Evolutionary conservation across 2,797 vertebrate genomes (phyloP), one percentile per base, ranked within the genome.

Genomic region (Bradypodion ventrale): DNA sequence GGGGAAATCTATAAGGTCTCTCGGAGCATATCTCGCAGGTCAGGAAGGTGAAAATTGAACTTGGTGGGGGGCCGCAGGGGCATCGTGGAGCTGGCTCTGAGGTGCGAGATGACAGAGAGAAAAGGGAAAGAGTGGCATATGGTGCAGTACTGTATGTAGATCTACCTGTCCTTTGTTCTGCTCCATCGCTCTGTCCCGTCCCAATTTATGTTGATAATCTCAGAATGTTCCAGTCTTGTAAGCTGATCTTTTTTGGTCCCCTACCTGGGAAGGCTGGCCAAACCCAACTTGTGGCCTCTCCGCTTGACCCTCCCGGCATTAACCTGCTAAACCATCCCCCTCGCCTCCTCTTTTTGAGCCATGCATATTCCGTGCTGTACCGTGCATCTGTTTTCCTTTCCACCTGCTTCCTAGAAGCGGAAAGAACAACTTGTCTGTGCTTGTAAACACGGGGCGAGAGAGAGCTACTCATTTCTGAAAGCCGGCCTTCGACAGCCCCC

Each of bases 391-490:
- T 37, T 66, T n/a, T 40, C 9, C 25, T 7, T 13, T 7, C 1
- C 2, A 2, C 23, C 12, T 6, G 19, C 40, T 76, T 74, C 66
- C 29, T 59, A 42, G 32, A 73, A 75, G 62, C 27, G 6, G 52
- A 83, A 42, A 46, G 81, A 83, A 87, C 81, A 75, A 75, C 76
- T 40, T 27, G 73, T 80, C 35, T 29, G 3, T 25, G 15, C 12
- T 16, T 29, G n/a, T 21, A 1, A 37, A 80, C 65, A n/a, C n/a
- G n/a, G n/a, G n/a, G n/a, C n/a, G n/a, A n/a, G n/a, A n/a, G n/a
- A n/a, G 68, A 15, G 21, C 2, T 1, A 1, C 10, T 6, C 42
- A 16, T 75, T 65, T 56, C 15, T 69, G 83, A 60, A 80, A 4
- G 4, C 44, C 7, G 8, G 25, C 32, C 32, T 75, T 52, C 60